Evolutionary conservation across 2,888 invertebrate genomes (phyloP), one percentile per base, ranked within the genome.

Genomic region (Neelides folsomi): DNA sequence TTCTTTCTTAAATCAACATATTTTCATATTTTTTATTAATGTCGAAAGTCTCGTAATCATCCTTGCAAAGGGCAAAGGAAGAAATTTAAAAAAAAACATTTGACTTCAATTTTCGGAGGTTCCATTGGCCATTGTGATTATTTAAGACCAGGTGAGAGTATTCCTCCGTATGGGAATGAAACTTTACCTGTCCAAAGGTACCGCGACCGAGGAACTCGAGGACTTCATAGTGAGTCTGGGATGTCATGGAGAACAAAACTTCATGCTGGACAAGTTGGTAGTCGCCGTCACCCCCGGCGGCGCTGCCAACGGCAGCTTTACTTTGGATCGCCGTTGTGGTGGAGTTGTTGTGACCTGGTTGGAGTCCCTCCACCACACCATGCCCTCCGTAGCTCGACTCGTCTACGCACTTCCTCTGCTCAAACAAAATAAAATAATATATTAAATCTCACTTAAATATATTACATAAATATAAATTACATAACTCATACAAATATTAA

Each of bases 261-360:
- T 97, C 95, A 75, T 97, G 95, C 73, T 97, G 94, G 64, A 95
- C 94, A 72, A 97, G 79, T 75, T 93, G 92, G 76, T 95, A 97
- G 77, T 97, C 95, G 60, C 95, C 95, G 76, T 97, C 95, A 68
- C 84, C 83, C 67, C 85, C 84, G 69, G 83, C 83, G 71, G 84
- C 83, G 68, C 83, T 82, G 70, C 83, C 80, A 77, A 61, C 61
- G 58, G 62, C 58, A 19, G 56, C 55, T 52, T 61, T 60, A 19
- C 59, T 63, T 60, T 61, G 59, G 37, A 59, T 58, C 58, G 62
- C 61, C 59, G 63, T 68, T 66, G 66, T 70, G 69, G 65, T 68
- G 52, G 58, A 57, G 52, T 53, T 58, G 51, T 59, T 62, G 42
- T 54, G 55, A 51, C 52, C 55, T 40, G 57, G 50, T 19, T 54